These are phyloP conservation scores for Poeciliopsis occidentalis DNA, from an alignment of 2,113 vertebrate species.

Conservation along the genomic window DNA sequence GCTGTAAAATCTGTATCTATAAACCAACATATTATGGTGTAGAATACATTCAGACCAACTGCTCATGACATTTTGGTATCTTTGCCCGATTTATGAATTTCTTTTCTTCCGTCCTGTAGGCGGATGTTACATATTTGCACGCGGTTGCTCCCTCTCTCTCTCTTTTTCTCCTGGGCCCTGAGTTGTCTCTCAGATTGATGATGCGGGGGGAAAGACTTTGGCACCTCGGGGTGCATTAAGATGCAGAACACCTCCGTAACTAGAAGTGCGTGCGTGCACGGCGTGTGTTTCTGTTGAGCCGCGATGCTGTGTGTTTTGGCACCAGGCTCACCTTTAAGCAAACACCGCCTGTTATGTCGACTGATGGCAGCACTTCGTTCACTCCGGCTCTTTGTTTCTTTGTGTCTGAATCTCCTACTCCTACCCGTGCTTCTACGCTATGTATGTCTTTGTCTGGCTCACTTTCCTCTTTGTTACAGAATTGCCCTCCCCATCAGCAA, in stretches of 20 bases:
- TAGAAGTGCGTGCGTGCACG: slow-evolving; percentile 40
- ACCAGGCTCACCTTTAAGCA: slow-evolving; percentile 28
- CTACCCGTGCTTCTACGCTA: slow-evolving; percentile 28
- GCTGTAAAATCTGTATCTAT: slow-evolving; percentile 32
- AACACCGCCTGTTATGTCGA: slow-evolving; percentile 22
- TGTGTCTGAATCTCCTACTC: slow-evolving; percentile 57
- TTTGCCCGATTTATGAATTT: slow-evolving; percentile 39
- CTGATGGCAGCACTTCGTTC: slow-evolving; percentile 16
- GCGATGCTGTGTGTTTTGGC: slow-evolving; percentile 41
- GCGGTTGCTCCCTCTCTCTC: slow-evolving; percentile 3
- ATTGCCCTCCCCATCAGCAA: slow-evolving; percentile 43
- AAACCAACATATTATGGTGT: slow-evolving; percentile 33
- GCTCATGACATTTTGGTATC: slow-evolving; percentile 22
- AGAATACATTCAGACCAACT: slow-evolving; percentile 40
- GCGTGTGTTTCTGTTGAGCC: slow-evolving; percentile 23
- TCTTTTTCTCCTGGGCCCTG: slow-evolving; percentile 61
- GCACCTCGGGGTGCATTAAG: slow-evolving; percentile 67
- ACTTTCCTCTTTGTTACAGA: slow-evolving; percentile 63
- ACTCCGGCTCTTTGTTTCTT: slow-evolving; percentile 69
- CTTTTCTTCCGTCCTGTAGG: slow-evolving; percentile 14
- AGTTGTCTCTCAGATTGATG: slow-evolving; percentile 76
- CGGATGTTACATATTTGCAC: slow-evolving; percentile 45
- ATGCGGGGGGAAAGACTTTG: slow-evolving; percentile 44
- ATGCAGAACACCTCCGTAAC: slow-evolving; percentile 50
- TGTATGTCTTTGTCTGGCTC: slow-evolving; percentile 64